Evolutionary conservation across 1,140 invertebrate genomes (phyloP).

Genomic region (Drosophila carrolli): DNA sequence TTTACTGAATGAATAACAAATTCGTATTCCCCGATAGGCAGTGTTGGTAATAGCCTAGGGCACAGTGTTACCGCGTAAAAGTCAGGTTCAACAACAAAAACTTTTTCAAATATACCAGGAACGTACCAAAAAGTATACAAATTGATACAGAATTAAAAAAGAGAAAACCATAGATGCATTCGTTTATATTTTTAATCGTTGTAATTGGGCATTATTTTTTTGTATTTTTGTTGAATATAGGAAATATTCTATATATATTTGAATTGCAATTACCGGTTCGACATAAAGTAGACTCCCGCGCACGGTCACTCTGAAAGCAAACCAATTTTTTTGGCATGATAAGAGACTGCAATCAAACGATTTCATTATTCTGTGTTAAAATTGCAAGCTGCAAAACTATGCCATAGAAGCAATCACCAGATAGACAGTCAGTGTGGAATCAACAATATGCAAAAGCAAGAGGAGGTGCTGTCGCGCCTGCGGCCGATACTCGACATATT

Average conservation of each 20-base stretch:
- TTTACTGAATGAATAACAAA: conserved; percentile 2
- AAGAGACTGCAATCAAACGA: conserved; percentile 42
- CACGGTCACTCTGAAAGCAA: conserved; percentile 44
- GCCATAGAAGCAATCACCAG: conserved; percentile 5
- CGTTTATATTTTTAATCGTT: too few species aligned
- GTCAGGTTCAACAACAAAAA: too few species aligned
- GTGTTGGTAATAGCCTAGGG: too few species aligned
- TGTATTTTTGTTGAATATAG: too few species aligned
- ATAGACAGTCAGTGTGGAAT: conserved; percentile 14
- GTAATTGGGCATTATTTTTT: too few species aligned
- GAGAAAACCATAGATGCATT: too few species aligned
- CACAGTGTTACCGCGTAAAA: too few species aligned
- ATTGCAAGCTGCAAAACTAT: conserved; percentile 63
- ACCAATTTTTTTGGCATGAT: conserved; percentile 67
- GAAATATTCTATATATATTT: too few species aligned
- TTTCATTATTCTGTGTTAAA: conserved; percentile 61
- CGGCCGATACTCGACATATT: conserved; percentile 84
- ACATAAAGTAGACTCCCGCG: not conserved
- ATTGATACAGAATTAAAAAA: too few species aligned
- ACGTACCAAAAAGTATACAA: too few species aligned
- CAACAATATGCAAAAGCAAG: conserved; percentile 72
- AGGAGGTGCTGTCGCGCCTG: conserved; percentile 63
- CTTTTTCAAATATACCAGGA: too few species aligned
- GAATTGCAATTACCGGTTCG: too few species aligned
- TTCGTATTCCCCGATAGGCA: not conserved